Evolutionary conservation across 2,888 invertebrate species (phyloP), one percentile per base, ranked within the genome.

Genomic region (Lycophotia porphyrea): DNA sequence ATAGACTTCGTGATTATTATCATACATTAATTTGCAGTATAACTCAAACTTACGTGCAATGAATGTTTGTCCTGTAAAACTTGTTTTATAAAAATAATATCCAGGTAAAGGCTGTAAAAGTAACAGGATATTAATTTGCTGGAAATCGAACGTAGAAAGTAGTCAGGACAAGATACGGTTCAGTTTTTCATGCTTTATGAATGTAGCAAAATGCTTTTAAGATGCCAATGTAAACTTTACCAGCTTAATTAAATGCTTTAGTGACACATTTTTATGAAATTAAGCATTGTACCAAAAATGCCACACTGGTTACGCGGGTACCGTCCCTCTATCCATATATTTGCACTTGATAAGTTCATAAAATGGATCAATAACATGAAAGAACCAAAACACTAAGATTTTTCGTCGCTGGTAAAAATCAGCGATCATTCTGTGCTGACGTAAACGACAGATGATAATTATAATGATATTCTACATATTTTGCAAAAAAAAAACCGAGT

Each of bases 111-210:
- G 60, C 11, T 39, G 24, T 78, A 69, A 82, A 76, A 72, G 74
- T 64, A 70, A 76, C 64, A 76, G 49, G 61, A 72, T 75, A 52
- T 71, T 47, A n/a, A 65, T 72, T 74, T 34, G 27, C 18, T 76
- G 67, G 42, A 63, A 80, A 72, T 71, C 44, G n/a, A 60, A 71
- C 31, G 13, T 74, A 71, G 70, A 81, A 76, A 82, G 69, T 69
- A 18, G 66, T 34, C 39, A 42, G 34, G 24, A 52, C 65, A 52
- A 64, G 64, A n/a, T 68, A 71, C n/a, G 18, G n/a, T 60, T 34
- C 55, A n/a, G 31, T 39, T 76, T 70, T 74, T 21, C 9, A n/a
- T 39, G 21, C 15, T 39, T 63, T 55, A 61, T 42, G 11, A 34
- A 74, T 34, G 27, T 27, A 34, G 34, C 18, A 47, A 73, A 70